These are phyloP conservation scores for Sminthopsis crassicaudata DNA, from an alignment of 2,113 vertebrate genomes.

Conservation along the genomic window DNA sequence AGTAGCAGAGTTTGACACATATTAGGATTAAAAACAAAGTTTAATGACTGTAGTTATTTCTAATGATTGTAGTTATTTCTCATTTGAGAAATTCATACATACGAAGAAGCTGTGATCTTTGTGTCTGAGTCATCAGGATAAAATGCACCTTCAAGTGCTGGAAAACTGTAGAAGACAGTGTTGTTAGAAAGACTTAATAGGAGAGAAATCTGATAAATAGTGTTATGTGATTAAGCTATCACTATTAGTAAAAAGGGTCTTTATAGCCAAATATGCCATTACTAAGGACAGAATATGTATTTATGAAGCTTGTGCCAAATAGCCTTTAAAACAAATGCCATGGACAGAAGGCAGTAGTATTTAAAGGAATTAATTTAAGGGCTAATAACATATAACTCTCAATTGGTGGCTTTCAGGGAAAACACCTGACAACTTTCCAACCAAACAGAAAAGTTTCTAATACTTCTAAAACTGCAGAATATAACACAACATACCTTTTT, in stretches of 20 bases:
- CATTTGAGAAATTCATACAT: constrained; percentile 4
- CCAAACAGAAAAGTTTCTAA: constrained; percentile 16
- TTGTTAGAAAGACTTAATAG: not conserved
- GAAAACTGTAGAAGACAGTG: not conserved
- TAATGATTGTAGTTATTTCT: too few relatives aligned
- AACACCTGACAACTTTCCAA: not conserved
- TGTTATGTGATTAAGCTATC: constrained; percentile 9
- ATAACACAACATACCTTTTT: not conserved
- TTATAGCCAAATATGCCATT: not conserved
- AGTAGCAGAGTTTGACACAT: not conserved
- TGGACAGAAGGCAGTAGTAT: not conserved
- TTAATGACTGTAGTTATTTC: not conserved
- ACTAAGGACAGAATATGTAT: constrained; percentile 2
- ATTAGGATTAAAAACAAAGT: constrained; percentile 25
- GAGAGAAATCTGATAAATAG: not conserved
- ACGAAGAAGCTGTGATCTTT: not conserved
- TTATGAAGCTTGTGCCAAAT: constrained; percentile 27
- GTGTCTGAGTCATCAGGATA: not conserved
- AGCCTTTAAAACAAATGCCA: constrained; percentile 35
- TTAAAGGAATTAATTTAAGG: constrained; percentile 29
- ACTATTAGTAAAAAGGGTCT: not conserved
- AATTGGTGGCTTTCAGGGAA: not conserved
- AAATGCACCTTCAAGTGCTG: constrained; percentile 17
- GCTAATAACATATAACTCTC: not conserved
- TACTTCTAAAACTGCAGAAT: constrained; percentile 10